Evolutionary conservation across 2,888 invertebrate genomes (phyloP), one percentile per base, ranked within the genome.

Genomic region (Cryptosula pallasiana): DNA sequence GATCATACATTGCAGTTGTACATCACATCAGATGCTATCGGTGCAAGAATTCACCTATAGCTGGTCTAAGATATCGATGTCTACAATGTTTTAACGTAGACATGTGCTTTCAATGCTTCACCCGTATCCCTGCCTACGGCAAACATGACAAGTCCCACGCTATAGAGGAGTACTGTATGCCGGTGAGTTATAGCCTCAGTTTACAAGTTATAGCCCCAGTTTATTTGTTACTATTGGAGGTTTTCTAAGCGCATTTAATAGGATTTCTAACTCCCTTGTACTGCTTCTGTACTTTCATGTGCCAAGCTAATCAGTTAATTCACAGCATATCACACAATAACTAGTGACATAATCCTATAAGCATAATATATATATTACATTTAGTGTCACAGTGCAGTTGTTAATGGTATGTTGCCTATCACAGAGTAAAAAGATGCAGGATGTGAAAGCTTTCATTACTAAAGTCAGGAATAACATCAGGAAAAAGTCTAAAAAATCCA

Each of bases 61-160:
- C 32, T 63, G 63, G 63, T n/a, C 63, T 63, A 5, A 63, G 63
- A 32, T 63, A 63, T 32, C 2, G 63, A 5, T 63, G 63, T 63
- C 32, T 63, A 16, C 63, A 63, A n/a, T 63, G 63, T 34, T 63
- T 63, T 34, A 32, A 32, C n/a, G 63, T 63, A 32, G 63, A 63
- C 32, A 9, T 63, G 29, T 63, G 63, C 32, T 63, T 63, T n/a
- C 63, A 63, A n/a, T 63, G 63, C 32, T 63, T 63, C 32, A 63
- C 63, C 2, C 27, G 63, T 9, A 63, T 63, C 63, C 63, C 63
- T 32, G 63, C 63, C 2, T 63, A 63, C n/a, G 63, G 63, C 27
- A 63, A 32, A 63, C 63, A 63, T n/a, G 63, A 63, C 32, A 63
- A 63, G 27, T 63, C 63, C 3, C 63, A 63, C 32, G 29, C 63